Evolutionary conservation across 2,888 invertebrate genomes (phyloP).

Genomic region (Hyppa rectilinea): DNA sequence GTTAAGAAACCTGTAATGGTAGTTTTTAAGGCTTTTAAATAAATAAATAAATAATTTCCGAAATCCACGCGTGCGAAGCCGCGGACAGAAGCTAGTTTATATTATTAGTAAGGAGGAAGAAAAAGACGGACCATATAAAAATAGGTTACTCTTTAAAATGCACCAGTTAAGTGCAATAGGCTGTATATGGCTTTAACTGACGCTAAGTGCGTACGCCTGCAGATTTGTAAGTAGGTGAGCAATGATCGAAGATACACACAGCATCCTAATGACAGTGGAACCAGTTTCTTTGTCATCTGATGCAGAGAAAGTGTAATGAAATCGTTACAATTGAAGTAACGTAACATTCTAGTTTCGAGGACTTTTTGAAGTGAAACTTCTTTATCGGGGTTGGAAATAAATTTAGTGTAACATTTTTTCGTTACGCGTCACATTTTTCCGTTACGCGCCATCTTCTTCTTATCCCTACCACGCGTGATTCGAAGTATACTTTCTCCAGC

Average conservation of each 20-base stretch:
- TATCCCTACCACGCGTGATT: too few species aligned
- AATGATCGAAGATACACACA: constrained; percentile 21
- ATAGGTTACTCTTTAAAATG: not conserved
- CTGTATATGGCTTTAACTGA: not conserved
- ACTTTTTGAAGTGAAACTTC: too few species aligned
- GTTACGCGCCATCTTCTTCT: too few species aligned
- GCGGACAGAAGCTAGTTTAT: too few species aligned
- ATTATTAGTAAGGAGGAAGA: not conserved
- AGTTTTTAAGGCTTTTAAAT: too few species aligned
- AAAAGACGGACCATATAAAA: not conserved
- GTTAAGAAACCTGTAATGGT: too few species aligned
- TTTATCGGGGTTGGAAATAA: too few species aligned
- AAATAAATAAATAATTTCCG: too few species aligned
- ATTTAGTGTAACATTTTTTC: too few species aligned
- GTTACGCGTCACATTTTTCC: too few species aligned
- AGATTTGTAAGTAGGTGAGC: constrained; percentile 38
- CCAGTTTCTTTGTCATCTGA: constrained; percentile 35
- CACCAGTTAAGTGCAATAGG: constrained; percentile 23
- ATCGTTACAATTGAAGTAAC: constrained; percentile 25
- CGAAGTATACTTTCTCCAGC: too few species aligned
- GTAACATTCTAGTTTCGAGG: not conserved
- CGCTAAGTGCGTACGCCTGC: constrained; percentile 3
- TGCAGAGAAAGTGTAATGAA: constrained; percentile 36
- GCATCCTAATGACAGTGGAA: constrained; percentile 42
- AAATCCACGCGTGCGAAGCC: too few species aligned